Evolutionary conservation across 2,888 invertebrate genomes (phyloP), one percentile per base, ranked within the genome.

Genomic region (Ptilodon capucinus): DNA sequence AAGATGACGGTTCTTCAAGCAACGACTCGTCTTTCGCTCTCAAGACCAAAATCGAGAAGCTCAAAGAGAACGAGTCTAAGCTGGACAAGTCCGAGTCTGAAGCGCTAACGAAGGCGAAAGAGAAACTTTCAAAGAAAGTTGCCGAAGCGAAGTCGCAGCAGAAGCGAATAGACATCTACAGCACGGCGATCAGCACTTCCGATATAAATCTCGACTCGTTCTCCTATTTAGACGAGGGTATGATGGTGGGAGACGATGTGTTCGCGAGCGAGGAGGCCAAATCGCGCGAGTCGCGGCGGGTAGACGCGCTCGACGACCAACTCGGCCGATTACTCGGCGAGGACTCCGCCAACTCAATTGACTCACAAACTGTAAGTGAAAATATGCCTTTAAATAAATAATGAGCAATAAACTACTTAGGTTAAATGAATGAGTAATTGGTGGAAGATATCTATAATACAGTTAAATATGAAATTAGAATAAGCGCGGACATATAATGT

Each of bases 191-290:
- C 48, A 87, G 86, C 38, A 81, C 91, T 34, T 79, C 92, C 0
- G 92, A 92, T 40, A 92, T 92, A 40, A 91, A 91, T 64, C 73
- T 92, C 57, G 92, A 92, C 56, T 86, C 91, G 68, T 91, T 92
- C 69, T 85, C 91, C 56, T 92, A 92, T 64, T 71, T 91, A 53
- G 90, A 92, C 54, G 91, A 90, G 60, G 81, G 84, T 42, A 80
- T 91, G 76, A 74, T 90, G 83, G 88, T 75, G 21, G 89, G 82
- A 0, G 91, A 91, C 64, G 91, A 91, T 48, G 88, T 84, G 58
- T 87, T 86, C 67, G 75, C 67, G 44, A 58, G 68, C 7, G 76
- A 76, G 25, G 84, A 81, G 45, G 48, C 52, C 44, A 80, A 81
- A 61, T 25, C 57, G 54, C 75, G 79, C 13, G 79, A 79, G 60